phyloP scores from a whole-genome alignment of 2,888 invertebrate genomes.

The Dryocosmus kuriphilus region DNA sequence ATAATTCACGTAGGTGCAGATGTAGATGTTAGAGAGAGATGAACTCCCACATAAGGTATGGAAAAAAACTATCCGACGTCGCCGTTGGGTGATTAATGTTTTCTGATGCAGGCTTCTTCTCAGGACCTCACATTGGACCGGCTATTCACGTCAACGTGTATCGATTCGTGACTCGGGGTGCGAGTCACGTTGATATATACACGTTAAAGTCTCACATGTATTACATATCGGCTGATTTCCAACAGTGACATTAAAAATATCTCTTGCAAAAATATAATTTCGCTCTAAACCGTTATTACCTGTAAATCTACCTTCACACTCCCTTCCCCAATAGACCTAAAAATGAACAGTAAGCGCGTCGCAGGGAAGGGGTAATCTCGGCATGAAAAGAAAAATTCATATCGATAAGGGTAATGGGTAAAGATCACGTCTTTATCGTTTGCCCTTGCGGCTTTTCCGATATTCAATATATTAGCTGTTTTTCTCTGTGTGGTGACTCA shows the following conservation, averaged over 20 bases:
- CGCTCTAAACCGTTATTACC: background rate
- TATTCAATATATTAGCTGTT: too few species aligned
- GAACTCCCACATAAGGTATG: slow-evolving; percentile 18
- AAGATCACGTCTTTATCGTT: too few species aligned
- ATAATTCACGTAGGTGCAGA: slow-evolving; percentile 10
- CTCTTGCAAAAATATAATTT: background rate
- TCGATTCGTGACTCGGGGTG: slow-evolving; percentile 36
- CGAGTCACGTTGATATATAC: slow-evolving; percentile 31
- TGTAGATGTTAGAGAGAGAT: slow-evolving; percentile 24
- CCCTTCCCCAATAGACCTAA: background rate
- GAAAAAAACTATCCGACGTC: slow-evolving; percentile 48
- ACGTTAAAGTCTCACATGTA: slow-evolving; percentile 2
- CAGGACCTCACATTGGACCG: slow-evolving; percentile 62
- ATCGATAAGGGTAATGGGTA: too few species aligned
- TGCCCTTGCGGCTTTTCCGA: too few species aligned
- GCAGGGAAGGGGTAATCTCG: too few species aligned
- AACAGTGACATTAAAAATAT: background rate
- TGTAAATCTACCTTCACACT: background rate
- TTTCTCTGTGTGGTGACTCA: too few species aligned
- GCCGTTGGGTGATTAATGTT: slow-evolving; percentile 69
- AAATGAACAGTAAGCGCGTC: too few species aligned
- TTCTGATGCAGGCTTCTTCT: slow-evolving; percentile 61
- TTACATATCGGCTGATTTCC: slow-evolving; percentile 22
- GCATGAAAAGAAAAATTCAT: too few species aligned
- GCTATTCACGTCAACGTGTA: slow-evolving; percentile 65